Conservation (phyloP, 2,797 vertebrate genomes). For the Halcyon chelicuti region DNA sequence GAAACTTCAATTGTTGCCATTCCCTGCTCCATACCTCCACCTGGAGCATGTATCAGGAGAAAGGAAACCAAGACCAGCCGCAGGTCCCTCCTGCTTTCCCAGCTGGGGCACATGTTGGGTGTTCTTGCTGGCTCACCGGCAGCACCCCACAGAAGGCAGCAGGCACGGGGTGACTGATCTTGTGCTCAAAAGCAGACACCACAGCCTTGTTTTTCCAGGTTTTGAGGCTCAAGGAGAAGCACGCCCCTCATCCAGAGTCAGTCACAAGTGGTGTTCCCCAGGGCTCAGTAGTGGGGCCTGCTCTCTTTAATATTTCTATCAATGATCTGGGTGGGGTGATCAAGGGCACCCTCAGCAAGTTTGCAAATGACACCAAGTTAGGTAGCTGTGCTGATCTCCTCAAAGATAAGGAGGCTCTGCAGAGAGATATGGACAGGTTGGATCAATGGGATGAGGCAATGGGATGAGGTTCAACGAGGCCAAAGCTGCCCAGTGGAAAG, state of each 20-base stretch:
- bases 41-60: fast-evolving
- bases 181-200: not conserved
- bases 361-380: too few relatives aligned
- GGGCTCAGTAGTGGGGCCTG: not conserved
- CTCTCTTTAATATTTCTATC: too few relatives aligned
- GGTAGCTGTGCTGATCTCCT: too few relatives aligned
- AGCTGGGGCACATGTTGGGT: fast-evolving
- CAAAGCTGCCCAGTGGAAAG: too few relatives aligned
- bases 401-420: too few relatives aligned
- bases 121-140: fast-evolving
- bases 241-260: fast-evolving
- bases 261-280: not conserved
- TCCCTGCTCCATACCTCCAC: not conserved
- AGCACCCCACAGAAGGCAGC: fast-evolving
- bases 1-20: not conserved
- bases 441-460: too few relatives aligned
- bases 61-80: not conserved
- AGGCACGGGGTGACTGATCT: fast-evolving
- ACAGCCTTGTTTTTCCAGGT: not conserved
- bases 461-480: too few relatives aligned
- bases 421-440: too few relatives aligned
- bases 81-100: fast-evolving
- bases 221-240: not conserved
- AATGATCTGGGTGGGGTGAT: too few relatives aligned
- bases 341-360: too few relatives aligned